Conservation (phyloP, 2,888 invertebrate genomes). For the Busseola fusca region DNA sequence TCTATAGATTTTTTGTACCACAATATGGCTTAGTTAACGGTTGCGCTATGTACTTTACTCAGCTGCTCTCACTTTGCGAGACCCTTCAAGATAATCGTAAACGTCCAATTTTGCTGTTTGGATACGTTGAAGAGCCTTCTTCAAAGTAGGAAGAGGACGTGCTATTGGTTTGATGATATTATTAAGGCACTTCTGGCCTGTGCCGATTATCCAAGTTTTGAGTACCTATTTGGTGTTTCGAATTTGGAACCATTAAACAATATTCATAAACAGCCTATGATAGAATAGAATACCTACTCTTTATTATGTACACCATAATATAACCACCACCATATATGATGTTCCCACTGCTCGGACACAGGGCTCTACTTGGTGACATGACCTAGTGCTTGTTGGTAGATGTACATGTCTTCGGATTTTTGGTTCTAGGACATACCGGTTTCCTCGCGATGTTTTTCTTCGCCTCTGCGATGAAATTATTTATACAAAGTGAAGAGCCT, state of each 20-base stretch:
- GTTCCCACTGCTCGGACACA: neutral
- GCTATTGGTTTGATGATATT: slow-evolving; percentile 6
- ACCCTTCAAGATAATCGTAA: slow-evolving; percentile 39
- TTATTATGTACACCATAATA: no score
- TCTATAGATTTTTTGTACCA: slow-evolving; percentile 65
- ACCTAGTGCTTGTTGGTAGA: neutral
- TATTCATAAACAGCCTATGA: neutral
- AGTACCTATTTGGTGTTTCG: slow-evolving; percentile 6
- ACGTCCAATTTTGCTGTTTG: slow-evolving; percentile 16
- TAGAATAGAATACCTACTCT: no score
- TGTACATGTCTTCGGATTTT: neutral
- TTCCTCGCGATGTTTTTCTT: neutral
- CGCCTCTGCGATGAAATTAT: neutral
- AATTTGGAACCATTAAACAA: slow-evolving; percentile 3
- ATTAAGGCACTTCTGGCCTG: neutral
- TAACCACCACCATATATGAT: no score
- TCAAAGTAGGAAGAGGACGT: neutral
- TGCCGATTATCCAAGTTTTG: neutral
- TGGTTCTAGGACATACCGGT: neutral
- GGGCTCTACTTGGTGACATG: neutral
- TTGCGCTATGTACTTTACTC: slow-evolving; percentile 21
- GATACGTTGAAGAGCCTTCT: slow-evolving; percentile 13
- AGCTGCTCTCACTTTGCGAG: slow-evolving; percentile 27
- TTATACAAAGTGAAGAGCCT: neutral
- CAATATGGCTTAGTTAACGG: slow-evolving; percentile 45